Conservation (phyloP, 2,113 vertebrate genomes). For the Anolis carolinensis region DNA sequence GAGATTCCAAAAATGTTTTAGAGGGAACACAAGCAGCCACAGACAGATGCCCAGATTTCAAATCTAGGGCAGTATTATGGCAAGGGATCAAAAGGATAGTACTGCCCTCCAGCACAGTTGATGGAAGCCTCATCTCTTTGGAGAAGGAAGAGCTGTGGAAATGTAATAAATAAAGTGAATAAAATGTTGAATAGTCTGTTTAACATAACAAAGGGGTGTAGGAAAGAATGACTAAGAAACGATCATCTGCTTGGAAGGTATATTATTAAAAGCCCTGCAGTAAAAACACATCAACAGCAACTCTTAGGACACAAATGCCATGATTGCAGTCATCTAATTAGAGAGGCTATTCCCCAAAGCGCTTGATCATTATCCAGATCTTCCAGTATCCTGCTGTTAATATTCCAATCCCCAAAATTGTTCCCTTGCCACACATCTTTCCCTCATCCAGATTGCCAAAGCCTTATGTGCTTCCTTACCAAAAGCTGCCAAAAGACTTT, state of each 20-base stretch:
- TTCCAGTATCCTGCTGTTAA: conserved; percentile 50
- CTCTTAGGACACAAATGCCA: neutral
- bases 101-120: neutral
- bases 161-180: conserved; percentile 33
- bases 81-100: neutral
- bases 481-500: conserved; percentile 8
- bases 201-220: conserved; percentile 39
- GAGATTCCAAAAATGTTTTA: conserved; percentile 47
- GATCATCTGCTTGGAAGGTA: neutral
- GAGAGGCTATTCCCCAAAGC: conserved; percentile 40
- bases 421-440: conserved; percentile 55
- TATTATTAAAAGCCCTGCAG: conserved; percentile 2
- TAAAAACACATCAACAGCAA: neutral
- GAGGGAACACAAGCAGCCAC: conserved; percentile 51
- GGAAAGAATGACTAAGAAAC: conserved; percentile 50
- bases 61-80: neutral
- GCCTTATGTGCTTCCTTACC: conserved; percentile 33
- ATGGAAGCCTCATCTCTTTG: neutral
- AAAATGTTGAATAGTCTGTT: accelerated
- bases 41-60: conserved; percentile 56
- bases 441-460: conserved; percentile 42
- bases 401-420: conserved; percentile 42
- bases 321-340: conserved; percentile 15
- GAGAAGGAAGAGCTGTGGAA: neutral
- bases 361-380: conserved; percentile 53